Percentiles rank a stretch among this genome's conserved stretches.
These are phyloP conservation scores for Chrysochloris asiatica DNA, from an alignment of 2,113 vertebrate genomes.

Conservation along the genomic window DNA sequence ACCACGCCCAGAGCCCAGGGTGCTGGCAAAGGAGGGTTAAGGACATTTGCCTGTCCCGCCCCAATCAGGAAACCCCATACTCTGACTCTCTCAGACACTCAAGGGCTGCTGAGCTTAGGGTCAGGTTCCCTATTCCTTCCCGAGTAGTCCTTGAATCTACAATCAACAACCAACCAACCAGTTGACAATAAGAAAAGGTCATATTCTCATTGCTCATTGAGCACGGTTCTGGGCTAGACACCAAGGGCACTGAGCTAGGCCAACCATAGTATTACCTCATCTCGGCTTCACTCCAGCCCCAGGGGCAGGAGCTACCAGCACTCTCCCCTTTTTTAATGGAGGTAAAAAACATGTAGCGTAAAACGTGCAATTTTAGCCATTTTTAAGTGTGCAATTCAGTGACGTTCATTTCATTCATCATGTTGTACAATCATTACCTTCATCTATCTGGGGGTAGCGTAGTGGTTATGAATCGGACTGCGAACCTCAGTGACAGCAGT, in stretches of 20 bases:
- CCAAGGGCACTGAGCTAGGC: accelerated
- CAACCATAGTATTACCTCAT: accelerated
- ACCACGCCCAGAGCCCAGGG: accelerated
- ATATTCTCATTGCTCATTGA: not conserved
- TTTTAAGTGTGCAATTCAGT: not conserved
- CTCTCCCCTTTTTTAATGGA: not conserved
- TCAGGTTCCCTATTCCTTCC: not conserved
- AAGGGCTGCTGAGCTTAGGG: not conserved
- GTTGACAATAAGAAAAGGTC: not conserved
- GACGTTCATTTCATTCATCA: not conserved
- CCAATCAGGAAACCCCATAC: not conserved
- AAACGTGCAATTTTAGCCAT: not conserved
- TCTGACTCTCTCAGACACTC: not conserved
- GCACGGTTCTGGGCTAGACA: not conserved
- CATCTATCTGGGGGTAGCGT: too few relatives aligned
- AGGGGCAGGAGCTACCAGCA: not conserved
- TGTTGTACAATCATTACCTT: not conserved
- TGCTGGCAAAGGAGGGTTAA: not conserved
- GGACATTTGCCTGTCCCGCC: too few relatives aligned
- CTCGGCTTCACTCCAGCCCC: not conserved
- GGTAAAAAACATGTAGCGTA: not conserved
- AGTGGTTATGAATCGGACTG: too few relatives aligned
- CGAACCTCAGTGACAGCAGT: too few relatives aligned
- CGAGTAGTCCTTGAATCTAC: not conserved
- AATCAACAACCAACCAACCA: not conserved